phyloP scores from a whole-genome alignment of 2,888 invertebrate genomes.

The Carabus problematicus region DNA sequence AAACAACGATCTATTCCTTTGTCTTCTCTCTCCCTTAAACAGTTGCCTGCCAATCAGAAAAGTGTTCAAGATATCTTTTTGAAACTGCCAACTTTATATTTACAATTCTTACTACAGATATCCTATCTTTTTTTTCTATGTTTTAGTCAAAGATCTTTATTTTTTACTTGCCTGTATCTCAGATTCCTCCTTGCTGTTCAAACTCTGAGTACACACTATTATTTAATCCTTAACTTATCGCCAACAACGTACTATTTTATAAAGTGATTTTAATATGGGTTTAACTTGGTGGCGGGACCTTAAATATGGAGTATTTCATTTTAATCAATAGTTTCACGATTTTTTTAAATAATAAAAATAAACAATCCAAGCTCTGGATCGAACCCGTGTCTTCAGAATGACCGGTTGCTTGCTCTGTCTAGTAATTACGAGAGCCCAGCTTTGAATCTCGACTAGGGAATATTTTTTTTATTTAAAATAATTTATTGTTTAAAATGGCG shows the following conservation, averaged over 20 bases:
- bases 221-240: conserved; percentile 31
- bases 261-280: conserved; percentile 25
- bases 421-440: too few species aligned
- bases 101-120: too few species aligned
- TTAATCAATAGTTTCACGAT: background rate
- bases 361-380: too few species aligned
- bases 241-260: background rate
- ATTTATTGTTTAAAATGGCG: background rate
- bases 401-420: too few species aligned
- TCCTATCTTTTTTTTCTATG: conserved; percentile 22
- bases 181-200: background rate
- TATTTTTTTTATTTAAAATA: too few species aligned
- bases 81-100: conserved; percentile 29
- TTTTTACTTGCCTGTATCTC: conserved; percentile 5
- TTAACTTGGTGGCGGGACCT: conserved; percentile 26
- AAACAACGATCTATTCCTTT: too few species aligned
- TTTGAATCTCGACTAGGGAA: too few species aligned
- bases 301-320: conserved; percentile 1
- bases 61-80: conserved; percentile 4
- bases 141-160: too few species aligned
- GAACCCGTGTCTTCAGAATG: background rate
- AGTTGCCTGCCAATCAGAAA: conserved; percentile 14
- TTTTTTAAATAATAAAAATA: too few species aligned
- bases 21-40: background rate
- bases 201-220: conserved; percentile 32